Percentiles rank a stretch among this genome's conserved stretches.
Evolutionary conservation across 1,140 invertebrate genomes (phyloP).

Genomic region (Ostrea denselamellosa): DNA sequence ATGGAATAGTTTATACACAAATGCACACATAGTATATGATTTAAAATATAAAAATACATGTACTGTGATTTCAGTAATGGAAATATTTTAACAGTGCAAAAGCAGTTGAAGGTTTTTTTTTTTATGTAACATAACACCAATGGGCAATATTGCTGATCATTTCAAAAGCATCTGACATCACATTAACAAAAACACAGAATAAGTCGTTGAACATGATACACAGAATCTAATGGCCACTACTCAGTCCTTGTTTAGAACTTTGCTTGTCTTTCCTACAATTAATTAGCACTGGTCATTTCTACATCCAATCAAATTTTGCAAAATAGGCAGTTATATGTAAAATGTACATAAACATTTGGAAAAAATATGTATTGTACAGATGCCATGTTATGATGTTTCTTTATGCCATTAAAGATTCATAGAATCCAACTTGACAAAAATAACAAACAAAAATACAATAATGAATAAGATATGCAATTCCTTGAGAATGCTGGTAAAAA

Average conservation of each 20-base stretch:
- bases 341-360: background rate
- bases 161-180: background rate
- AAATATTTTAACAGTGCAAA: background rate
- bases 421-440: background rate
- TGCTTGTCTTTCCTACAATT: background rate
- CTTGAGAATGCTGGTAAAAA: conserved; percentile 31
- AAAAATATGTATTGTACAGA: background rate
- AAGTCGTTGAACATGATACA: background rate
- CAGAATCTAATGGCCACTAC: background rate
- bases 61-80: background rate
- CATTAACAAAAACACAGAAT: conserved; percentile 1
- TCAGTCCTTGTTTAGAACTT: background rate
- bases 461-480: background rate
- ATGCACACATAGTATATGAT: too few species aligned
- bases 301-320: too few species aligned
- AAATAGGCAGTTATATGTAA: background rate
- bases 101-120: background rate
- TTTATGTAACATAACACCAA: background rate
- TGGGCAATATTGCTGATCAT: background rate
- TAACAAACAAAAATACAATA: background rate
- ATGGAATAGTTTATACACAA: too few species aligned
- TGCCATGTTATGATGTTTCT: background rate
- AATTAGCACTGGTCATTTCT: background rate
- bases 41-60: background rate
- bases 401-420: background rate